A percentile compares a stretch with the other conserved stretches of the same genome.
These are phyloP conservation scores for Seira sanloemensis DNA, from an alignment of 2,888 invertebrate genomes.

Conservation along the genomic window DNA sequence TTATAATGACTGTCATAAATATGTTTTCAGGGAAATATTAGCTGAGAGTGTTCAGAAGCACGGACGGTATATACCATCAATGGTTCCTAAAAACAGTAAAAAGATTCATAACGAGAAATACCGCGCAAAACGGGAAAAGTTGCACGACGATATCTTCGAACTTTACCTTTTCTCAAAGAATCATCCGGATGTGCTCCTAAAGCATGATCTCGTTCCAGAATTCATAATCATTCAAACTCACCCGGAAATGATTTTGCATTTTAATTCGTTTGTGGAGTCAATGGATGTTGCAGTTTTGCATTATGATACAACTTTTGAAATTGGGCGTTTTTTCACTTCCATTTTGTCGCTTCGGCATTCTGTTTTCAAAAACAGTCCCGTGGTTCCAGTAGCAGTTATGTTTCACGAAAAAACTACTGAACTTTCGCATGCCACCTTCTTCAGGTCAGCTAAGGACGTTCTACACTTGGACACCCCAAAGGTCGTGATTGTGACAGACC, in stretches of 20 bases:
- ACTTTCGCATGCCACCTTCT: background rate
- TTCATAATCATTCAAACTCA: background rate
- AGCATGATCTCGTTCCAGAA: background rate
- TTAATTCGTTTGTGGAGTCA: background rate
- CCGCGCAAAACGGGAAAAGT: background rate
- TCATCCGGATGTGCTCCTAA: background rate
- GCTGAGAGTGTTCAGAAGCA: background rate
- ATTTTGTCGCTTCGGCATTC: background rate
- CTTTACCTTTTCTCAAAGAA: background rate
- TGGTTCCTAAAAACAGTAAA: background rate
- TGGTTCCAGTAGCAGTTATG: background rate
- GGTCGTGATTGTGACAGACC: background rate
- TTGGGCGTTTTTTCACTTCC: background rate
- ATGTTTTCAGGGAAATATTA: too few species aligned
- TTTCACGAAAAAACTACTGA: background rate
- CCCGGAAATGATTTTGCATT: background rate
- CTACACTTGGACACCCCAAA: background rate
- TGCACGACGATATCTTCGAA: background rate
- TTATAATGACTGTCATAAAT: too few species aligned
- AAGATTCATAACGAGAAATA: background rate
- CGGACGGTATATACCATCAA: background rate
- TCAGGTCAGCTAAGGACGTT: background rate
- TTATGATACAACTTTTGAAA: constrained; percentile 1
- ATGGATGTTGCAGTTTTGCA: background rate
- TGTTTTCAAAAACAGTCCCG: background rate